These are phyloP conservation scores for Lissocephala sabroskyi DNA, from an alignment of 2,888 invertebrate genomes.

Conservation along the genomic window DNA sequence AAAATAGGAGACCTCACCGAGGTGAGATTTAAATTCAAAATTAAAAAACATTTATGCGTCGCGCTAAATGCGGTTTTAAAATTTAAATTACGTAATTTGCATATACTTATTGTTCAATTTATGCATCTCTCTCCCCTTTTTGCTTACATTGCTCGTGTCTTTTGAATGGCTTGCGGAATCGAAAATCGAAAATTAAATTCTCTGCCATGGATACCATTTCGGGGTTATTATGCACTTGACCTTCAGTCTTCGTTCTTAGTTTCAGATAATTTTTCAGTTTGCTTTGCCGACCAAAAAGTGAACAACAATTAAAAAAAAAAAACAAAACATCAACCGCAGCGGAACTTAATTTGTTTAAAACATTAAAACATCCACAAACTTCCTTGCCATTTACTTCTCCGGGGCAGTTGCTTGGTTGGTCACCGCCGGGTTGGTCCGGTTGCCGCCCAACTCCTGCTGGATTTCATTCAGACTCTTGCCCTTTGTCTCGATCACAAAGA, in stretches of 20 bases:
- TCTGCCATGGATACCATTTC: constrained; percentile 20
- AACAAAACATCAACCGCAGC: constrained; percentile 31
- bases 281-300: constrained; percentile 18
- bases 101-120: too few species aligned
- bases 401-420: constrained; percentile 1
- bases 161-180: constrained; percentile 51
- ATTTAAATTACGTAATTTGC: too few species aligned
- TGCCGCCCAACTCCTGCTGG: constrained; percentile 61
- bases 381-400: background rate
- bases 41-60: too few species aligned
- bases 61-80: too few species aligned
- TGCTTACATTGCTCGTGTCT: constrained; percentile 32
- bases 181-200: constrained; percentile 20
- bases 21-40: too few species aligned
- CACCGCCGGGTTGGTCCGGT: constrained; percentile 11
- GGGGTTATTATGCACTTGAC: constrained; percentile 42
- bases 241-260: constrained; percentile 58
- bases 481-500: constrained; percentile 76
- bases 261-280: background rate
- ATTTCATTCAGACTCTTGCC: constrained; percentile 72
- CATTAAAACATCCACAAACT: constrained; percentile 24
- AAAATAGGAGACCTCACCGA: too few species aligned
- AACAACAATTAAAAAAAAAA: constrained; percentile 22
- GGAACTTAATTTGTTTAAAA: constrained; percentile 30
- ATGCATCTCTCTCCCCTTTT: too few species aligned